These are phyloP conservation scores for Idris sp. DNA, from an alignment of 1,140 invertebrate genomes.

Conservation along the genomic window DNA sequence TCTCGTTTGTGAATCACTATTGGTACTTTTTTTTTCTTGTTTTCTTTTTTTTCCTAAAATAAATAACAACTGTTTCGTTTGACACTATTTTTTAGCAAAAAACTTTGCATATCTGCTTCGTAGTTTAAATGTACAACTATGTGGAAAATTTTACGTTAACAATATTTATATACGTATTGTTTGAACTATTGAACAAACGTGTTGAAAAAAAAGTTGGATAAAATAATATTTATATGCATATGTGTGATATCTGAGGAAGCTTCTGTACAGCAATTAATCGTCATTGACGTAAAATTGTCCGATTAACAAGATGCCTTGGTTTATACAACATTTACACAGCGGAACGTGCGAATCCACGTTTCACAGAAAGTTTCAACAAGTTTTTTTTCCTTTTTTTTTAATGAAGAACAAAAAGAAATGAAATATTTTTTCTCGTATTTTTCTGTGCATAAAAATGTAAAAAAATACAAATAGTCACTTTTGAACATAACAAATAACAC, in stretches of 20 bases:
- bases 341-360: slow-evolving; percentile 2
- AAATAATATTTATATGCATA: too few species aligned
- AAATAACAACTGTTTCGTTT: slow-evolving; percentile 40
- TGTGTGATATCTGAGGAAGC: too few species aligned
- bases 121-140: slow-evolving; percentile 18
- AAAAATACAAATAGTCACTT: slow-evolving; percentile 34
- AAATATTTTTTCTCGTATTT: too few species aligned
- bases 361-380: slow-evolving; percentile 7
- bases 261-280: too few species aligned
- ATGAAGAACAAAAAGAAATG: too few species aligned
- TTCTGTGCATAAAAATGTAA: slow-evolving; percentile 17
- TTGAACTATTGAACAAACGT: too few species aligned
- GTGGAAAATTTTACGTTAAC: slow-evolving; percentile 13
- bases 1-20: too few species aligned
- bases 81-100: slow-evolving; percentile 32
- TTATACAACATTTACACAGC: slow-evolving; percentile 33
- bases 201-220: too few species aligned
- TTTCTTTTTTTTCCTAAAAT: slow-evolving; percentile 23
- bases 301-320: slow-evolving; percentile 14
- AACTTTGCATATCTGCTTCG: slow-evolving; percentile 14
- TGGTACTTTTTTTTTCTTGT: too few species aligned
- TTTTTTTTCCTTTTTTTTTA: background rate
- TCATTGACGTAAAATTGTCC: slow-evolving; percentile 32
- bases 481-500: slow-evolving; percentile 33
- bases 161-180: too few species aligned